A percentile compares a stretch with the other conserved stretches of the same genome.
Evolutionary conservation across 92 coral and sea anemone species (phyloP).

Genomic region (Galaxea fascicularis): DNA sequence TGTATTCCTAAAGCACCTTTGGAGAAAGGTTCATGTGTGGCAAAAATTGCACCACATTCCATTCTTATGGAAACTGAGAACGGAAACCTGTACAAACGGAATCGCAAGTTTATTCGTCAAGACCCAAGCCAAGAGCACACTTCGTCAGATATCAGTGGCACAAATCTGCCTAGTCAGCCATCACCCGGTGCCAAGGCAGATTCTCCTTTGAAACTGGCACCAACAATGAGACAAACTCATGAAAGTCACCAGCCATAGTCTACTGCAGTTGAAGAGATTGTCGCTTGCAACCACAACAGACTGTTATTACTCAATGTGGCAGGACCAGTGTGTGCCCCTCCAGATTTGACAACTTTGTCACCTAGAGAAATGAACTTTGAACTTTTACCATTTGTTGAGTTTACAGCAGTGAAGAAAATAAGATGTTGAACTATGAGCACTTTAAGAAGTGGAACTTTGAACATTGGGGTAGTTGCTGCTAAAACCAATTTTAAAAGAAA

Average conservation of each 20-base stretch:
- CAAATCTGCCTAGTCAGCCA: not conserved
- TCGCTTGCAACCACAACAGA: constrained; percentile 16
- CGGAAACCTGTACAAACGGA: constrained; percentile 21
- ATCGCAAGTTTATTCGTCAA: constrained; percentile 20
- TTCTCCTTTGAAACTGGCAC: constrained; percentile 1
- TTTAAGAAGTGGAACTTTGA: constrained; percentile 1
- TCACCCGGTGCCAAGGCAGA: constrained; percentile 12
- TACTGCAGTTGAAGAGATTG: constrained; percentile 20
- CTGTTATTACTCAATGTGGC: constrained; percentile 33
- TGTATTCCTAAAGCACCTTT: constrained; percentile 19
- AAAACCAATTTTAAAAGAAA: too few relatives aligned
- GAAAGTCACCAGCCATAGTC: constrained; percentile 15
- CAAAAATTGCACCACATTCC: constrained; percentile 19
- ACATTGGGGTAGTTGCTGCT: too few relatives aligned
- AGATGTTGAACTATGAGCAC: not conserved
- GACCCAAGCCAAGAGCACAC: constrained; percentile 24
- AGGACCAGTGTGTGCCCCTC: constrained; percentile 25
- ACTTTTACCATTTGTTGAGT: constrained; percentile 27
- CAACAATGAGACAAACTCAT: constrained; percentile 6
- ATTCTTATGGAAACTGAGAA: not conserved
- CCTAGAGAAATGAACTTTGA: constrained; percentile 18
- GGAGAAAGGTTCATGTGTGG: constrained; percentile 23
- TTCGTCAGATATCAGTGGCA: not conserved
- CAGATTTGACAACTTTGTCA: not conserved
- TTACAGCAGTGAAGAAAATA: not conserved